Evolutionary conservation across 2,113 vertebrate species (phyloP).

Genomic region (Axis porcinus): DNA sequence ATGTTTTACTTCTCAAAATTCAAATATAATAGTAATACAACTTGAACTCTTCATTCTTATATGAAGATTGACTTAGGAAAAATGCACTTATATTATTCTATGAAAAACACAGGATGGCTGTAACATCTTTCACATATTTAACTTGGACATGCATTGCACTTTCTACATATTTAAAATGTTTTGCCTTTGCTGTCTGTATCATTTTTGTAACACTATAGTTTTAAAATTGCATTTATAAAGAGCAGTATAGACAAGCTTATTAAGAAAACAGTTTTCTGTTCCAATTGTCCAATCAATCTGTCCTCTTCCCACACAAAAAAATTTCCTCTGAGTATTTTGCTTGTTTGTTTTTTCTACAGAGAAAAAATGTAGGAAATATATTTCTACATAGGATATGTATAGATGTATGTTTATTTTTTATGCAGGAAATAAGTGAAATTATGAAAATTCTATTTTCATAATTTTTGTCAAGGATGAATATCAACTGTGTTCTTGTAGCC

Average conservation of each 20-base stretch:
- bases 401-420: neutral
- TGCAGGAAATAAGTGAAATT: neutral
- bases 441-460: neutral
- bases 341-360: neutral
- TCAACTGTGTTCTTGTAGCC: neutral
- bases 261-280: neutral
- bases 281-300: neutral
- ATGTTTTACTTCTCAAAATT: neutral
- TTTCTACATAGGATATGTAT: neutral
- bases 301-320: neutral
- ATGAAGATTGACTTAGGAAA: neutral
- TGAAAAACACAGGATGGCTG: neutral
- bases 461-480: neutral
- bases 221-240: neutral
- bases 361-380: neutral
- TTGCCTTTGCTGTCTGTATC: neutral
- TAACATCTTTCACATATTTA: neutral
- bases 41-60: neutral
- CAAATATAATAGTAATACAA: neutral
- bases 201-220: neutral
- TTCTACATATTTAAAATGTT: neutral
- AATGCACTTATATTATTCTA: neutral
- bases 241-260: neutral
- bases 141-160: neutral
- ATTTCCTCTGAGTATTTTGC: neutral